Evolutionary conservation across 2,888 invertebrate species (phyloP), one percentile per base, ranked within the genome.

Genomic region (Drosophila differens): DNA sequence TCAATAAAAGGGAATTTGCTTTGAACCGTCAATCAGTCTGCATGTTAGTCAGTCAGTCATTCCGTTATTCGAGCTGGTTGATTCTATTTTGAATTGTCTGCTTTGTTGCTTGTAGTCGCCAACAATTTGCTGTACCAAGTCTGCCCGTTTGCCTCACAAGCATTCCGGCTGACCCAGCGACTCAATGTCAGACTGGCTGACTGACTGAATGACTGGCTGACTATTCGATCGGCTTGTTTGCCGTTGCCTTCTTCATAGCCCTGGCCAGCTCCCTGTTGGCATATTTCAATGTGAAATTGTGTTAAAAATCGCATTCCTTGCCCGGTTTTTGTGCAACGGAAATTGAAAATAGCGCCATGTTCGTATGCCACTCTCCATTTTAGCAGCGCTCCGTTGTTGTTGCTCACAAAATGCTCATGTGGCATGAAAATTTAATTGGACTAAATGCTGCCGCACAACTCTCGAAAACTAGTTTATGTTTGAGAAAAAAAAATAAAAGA

Each of bases 361-460:
- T 77, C 47, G 69, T 73, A 57, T 72, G 84, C 62, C 72, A 80
- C 80, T 80, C 71, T 70, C 64, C 30, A 62, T 74, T 74, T 75
- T 65, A 54, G 62, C 30, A 37, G 53, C 49, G 37, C 14, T 37
- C 57, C 57, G 25, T 10, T 62, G 60, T 35, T 77, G 60, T 30
- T 67, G 68, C 30, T 68, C 73, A 75, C 74, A 80, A 82, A 85
- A 86, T 86, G 85, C 81, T 85, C 88, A 88, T 82, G 78, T 74
- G 83, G 86, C 86, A 86, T 86, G 86, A 83, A 86, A 86, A 86
- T 86, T 86, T 86, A 86, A 86, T 86, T 86, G 86, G 88, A 83
- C 86, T 82, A 83, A 86, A 83, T 79, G 83, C 82, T 82, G 76
- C 70, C 74, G 79, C 76, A 76, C 79, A 87, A 87, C 85, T 82